A percentile compares a stretch with the other conserved stretches of the same genome.
Conservation (phyloP, 1,140 invertebrate genomes). For the Patella vulgata region DNA sequence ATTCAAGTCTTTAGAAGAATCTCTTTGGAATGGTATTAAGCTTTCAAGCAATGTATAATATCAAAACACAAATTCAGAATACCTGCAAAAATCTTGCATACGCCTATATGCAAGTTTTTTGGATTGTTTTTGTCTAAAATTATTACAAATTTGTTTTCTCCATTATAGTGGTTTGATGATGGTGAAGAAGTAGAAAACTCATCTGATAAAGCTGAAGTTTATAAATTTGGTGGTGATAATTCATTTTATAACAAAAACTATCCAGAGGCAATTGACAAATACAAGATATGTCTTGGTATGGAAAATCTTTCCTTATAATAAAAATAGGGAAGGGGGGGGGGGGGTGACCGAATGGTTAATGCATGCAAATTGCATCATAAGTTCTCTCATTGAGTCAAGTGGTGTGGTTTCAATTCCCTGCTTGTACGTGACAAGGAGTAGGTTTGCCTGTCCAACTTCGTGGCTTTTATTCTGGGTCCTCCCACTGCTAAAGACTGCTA, state of each 20-base stretch:
- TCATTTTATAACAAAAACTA: conserved; percentile 20
- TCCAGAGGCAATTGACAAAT: conserved; percentile 24
- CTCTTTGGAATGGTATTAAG: too few species aligned
- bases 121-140: neutral
- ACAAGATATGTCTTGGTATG: conserved; percentile 19
- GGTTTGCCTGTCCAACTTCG: too few species aligned
- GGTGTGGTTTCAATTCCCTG: too few species aligned
- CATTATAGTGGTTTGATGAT: conserved; percentile 29
- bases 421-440: too few species aligned
- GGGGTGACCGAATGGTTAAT: neutral
- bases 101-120: too few species aligned
- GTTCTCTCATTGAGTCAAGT: too few species aligned
- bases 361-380: neutral
- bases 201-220: conserved; percentile 18
- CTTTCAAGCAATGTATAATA: too few species aligned
- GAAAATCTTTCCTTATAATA: neutral
- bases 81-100: neutral
- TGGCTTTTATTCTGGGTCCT: too few species aligned
- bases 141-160: neutral
- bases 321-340: neutral
- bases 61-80: neutral
- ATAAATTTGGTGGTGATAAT: conserved; percentile 38
- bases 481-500: too few species aligned
- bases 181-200: conserved; percentile 11
- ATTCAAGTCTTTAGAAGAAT: too few species aligned